phyloP scores from a whole-genome alignment of 1,140 invertebrate genomes.

The Zaprionus kolodkinae region DNA sequence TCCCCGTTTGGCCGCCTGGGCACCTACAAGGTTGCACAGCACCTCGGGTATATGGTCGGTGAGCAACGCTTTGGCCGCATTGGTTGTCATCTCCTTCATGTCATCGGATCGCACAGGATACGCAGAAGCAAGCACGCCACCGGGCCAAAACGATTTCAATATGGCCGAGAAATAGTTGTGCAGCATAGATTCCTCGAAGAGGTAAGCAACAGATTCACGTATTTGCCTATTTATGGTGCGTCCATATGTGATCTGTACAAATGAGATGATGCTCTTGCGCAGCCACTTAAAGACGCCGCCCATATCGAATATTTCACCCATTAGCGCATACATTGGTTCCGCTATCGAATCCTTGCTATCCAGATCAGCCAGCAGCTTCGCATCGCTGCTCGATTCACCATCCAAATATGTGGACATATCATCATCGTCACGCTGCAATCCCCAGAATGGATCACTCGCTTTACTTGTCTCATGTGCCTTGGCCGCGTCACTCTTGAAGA shows the following conservation, averaged over 20 bases:
- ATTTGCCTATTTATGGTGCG: conserved; percentile 96
- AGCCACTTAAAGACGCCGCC: conserved; percentile 94
- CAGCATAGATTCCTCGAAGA: conserved; percentile 95
- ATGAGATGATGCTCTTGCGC: conserved; percentile 93
- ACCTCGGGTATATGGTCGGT: conserved; percentile 91
- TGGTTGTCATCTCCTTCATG: conserved; percentile 87
- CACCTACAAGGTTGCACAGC: conserved; percentile 92
- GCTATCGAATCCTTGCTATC: conserved; percentile 92
- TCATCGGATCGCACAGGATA: conserved; percentile 87
- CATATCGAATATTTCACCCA: conserved; percentile 95
- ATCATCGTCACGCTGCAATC: conserved; percentile 86
- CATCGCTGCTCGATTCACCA: conserved; percentile 85
- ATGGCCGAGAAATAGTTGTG: conserved; percentile 94
- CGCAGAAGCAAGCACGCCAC: conserved; percentile 88
- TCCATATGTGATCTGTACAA: conserved; percentile 96
- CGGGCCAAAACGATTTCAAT: conserved; percentile 94
- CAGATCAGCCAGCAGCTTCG: conserved; percentile 85
- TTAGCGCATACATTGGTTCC: conserved; percentile 93
- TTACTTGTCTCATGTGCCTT: conserved; percentile 68
- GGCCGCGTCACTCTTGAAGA: conserved; percentile 91
- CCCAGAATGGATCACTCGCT: conserved; percentile 80
- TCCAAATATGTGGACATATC: conserved; percentile 90
- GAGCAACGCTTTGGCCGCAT: conserved; percentile 85
- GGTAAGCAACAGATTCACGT: conserved; percentile 93
- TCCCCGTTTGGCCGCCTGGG: conserved; percentile 92